Conservation (phyloP, 2,797 vertebrate genomes). For the Tragopan temminckii region DNA sequence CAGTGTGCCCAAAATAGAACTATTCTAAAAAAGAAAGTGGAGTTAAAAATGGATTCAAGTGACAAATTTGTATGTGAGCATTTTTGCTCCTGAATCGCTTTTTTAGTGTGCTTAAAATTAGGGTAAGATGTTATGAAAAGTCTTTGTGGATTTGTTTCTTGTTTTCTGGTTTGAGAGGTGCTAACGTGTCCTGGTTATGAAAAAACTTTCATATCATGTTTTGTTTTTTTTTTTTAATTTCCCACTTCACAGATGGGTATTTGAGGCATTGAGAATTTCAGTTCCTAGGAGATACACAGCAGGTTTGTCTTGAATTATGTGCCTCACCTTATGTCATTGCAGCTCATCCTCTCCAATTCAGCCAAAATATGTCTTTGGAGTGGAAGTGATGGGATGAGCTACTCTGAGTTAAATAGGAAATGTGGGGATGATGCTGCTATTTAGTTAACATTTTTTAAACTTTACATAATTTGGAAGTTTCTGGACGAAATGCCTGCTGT, state of each 20-base stretch:
- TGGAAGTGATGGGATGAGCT: neutral
- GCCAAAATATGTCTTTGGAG: neutral
- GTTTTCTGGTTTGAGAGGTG: constrained; percentile 16
- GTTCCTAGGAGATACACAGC: neutral
- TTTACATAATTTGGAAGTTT: too few relatives aligned
- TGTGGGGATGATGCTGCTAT: too few relatives aligned
- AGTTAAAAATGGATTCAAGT: neutral
- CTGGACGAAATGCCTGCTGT: too few relatives aligned
- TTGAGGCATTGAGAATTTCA: neutral
- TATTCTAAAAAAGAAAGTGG: neutral
- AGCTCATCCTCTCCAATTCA: neutral
- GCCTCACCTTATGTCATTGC: neutral
- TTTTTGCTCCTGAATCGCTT: neutral
- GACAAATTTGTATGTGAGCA: neutral
- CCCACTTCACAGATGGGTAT: neutral
- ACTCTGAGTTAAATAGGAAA: too few relatives aligned
- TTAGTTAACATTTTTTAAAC: too few relatives aligned
- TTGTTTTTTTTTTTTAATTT: neutral
- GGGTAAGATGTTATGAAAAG: neutral
- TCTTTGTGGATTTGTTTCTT: neutral
- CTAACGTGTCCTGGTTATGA: neutral
- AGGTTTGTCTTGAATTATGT: neutral
- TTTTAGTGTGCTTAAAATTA: neutral
- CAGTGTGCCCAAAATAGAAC: neutral
- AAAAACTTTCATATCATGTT: neutral